Evolutionary conservation across 1,140 invertebrate genomes (phyloP).

Genomic region (Antheraea pernyi): DNA sequence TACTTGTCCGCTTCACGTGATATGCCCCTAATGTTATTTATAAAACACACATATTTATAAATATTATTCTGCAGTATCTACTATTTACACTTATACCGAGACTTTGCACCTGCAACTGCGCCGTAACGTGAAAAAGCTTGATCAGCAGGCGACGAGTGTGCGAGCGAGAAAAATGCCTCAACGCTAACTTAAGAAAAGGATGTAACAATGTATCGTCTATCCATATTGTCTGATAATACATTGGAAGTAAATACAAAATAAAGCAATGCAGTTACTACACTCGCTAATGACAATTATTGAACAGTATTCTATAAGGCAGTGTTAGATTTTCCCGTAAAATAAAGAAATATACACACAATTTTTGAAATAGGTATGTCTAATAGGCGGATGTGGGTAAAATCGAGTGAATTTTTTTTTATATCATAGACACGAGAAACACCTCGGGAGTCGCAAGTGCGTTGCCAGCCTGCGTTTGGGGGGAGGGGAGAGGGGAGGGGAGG

Average conservation of each 20-base stretch:
- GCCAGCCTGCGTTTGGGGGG: too few relatives aligned
- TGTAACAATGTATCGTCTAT: neutral
- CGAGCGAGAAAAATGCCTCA: neutral
- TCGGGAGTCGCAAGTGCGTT: too few relatives aligned
- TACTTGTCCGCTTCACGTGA: too few relatives aligned
- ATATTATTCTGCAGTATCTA: neutral
- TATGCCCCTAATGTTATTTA: too few relatives aligned
- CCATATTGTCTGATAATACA: neutral
- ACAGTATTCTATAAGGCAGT: too few relatives aligned
- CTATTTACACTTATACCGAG: neutral
- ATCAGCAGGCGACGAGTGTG: neutral
- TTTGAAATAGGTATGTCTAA: too few relatives aligned
- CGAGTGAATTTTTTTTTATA: too few relatives aligned
- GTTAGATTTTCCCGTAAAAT: too few relatives aligned
- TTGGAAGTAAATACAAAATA: neutral
- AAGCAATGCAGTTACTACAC: neutral
- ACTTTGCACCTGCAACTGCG: conserved; percentile 6
- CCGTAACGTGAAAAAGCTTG: neutral
- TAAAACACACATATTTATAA: neutral
- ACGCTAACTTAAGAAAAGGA: conserved; percentile 2
- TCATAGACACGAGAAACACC: too few relatives aligned
- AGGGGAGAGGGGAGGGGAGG: too few relatives aligned
- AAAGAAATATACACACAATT: too few relatives aligned
- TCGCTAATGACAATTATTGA: neutral
- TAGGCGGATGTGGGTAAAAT: too few relatives aligned